Conservation (phyloP, 2,888 invertebrate genomes). For the Minunthozetes semirufus region DNA sequence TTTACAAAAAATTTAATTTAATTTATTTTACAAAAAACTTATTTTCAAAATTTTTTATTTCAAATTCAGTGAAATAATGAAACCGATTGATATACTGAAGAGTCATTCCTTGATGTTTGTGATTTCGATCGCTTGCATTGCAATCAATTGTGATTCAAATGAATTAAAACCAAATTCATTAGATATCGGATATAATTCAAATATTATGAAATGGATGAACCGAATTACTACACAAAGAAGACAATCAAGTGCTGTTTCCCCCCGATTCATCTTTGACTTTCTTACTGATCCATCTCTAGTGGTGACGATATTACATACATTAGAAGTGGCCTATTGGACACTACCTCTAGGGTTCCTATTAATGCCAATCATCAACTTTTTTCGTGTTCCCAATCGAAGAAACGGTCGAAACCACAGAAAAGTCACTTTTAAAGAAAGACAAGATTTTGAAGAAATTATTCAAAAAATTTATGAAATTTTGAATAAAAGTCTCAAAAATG, state of each 20-base stretch:
- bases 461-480: conserved; percentile 15
- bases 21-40: too few relatives aligned
- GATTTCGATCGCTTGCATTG: not conserved
- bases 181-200: not conserved
- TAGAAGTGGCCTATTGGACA: conserved; percentile 37
- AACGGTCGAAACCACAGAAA: conserved; percentile 8
- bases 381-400: conserved; percentile 37
- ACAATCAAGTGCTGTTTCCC: not conserved
- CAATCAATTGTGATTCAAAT: not conserved
- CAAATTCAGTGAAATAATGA: not conserved
- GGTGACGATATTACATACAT: conserved; percentile 36
- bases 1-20: not conserved
- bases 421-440: not conserved
- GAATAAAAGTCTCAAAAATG: conserved; percentile 12
- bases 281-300: conserved; percentile 37
- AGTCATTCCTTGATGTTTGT: not conserved
- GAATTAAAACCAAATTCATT: not conserved
- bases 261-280: conserved; percentile 32
- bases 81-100: not conserved
- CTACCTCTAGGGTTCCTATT: conserved; percentile 37
- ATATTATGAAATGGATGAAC: not conserved
- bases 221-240: not conserved
- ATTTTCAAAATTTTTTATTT: not conserved
- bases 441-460: not conserved
- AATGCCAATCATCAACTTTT: conserved; percentile 38